Evolutionary conservation across 2,888 invertebrate genomes (phyloP), one percentile per base, ranked within the genome.

Genomic region (Lycia hirtaria): DNA sequence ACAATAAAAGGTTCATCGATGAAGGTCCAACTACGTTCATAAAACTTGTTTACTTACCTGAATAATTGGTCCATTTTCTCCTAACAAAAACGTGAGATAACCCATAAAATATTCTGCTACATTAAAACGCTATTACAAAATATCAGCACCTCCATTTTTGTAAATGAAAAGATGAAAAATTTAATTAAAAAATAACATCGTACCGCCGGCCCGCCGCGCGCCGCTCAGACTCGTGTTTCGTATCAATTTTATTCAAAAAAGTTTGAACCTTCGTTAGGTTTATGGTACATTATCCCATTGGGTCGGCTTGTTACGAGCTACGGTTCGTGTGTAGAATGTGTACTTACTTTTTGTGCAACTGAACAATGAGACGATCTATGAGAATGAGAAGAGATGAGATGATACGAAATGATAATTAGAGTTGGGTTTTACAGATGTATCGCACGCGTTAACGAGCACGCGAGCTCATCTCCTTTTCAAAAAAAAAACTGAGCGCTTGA

Each of bases 181-280:
- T 77, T 78, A 75, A 78, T 78, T 78, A 74, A 78, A 76, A 76
- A 75, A 78, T 73, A 78, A 78, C 76, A 78, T 55, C 52, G 69
- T 43, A n/a, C 32, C 54, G 37, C 41, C 19, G 44, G 10, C 17
- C 35, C 32, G 24, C 19, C 50, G 33, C 12, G 48, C 26, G 45
- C 19, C 58, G 47, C 45, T 53, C n/a, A n/a, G n/a, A n/a, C n/a
- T n/a, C n/a, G n/a, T n/a, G n/a, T 26, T 60, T 54, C 54, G 19
- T 75, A 77, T 78, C 71, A 79, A 80, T 81, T 83, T 78, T 72
- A 76, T 78, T 80, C 68, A 51, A 62, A 72, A 51, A 83, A 83
- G 73, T 72, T 80, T 78, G 38, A 20, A 15, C 47, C 44, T 43
- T 22, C 20, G 14, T 30, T 37, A 20, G 37, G 37, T 10, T 17